Conservation (phyloP, 2,888 invertebrate species). For the Stomorhina lunata region DNA sequence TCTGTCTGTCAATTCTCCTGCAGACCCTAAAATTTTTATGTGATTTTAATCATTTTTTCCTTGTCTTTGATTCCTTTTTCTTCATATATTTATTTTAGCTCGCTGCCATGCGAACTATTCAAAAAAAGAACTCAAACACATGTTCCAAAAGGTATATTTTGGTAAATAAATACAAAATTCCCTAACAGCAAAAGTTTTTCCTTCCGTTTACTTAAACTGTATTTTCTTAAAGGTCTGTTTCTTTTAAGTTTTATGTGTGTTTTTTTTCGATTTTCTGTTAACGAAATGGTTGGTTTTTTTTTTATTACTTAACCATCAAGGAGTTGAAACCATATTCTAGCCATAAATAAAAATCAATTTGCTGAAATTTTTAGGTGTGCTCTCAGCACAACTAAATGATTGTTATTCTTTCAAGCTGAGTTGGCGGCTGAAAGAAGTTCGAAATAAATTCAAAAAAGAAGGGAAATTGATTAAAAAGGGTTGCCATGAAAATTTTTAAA, state of each 20-base stretch:
- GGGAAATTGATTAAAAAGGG: neutral
- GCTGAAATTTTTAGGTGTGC: constrained; percentile 39
- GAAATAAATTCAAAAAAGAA: neutral
- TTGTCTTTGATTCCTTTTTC: neutral
- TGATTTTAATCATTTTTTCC: constrained; percentile 58
- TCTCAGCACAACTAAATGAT: constrained; percentile 30
- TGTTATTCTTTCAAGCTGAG: constrained; percentile 11
- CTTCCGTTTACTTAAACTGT: constrained; percentile 18
- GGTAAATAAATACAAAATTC: neutral
- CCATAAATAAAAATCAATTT: constrained; percentile 63
- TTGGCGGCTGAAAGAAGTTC: neutral
- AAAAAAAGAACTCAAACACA: constrained; percentile 37
- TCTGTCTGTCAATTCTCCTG: constrained; percentile 1
- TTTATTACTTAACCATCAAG: neutral
- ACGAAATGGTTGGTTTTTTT: neutral
- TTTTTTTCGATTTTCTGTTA: too few species aligned
- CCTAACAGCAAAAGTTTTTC: neutral
- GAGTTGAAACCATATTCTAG: constrained; percentile 49
- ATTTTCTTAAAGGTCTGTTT: constrained; percentile 6
- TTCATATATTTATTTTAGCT: neutral
- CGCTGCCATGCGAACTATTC: neutral
- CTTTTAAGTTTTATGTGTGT: constrained; percentile 2
- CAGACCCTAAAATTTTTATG: constrained; percentile 50
- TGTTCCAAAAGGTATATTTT: constrained; percentile 41
- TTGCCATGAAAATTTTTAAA: too few species aligned